These are phyloP conservation scores for Sinocyclocheilus rhinocerous DNA, from an alignment of 2,113 vertebrate genomes.

Conservation along the genomic window DNA sequence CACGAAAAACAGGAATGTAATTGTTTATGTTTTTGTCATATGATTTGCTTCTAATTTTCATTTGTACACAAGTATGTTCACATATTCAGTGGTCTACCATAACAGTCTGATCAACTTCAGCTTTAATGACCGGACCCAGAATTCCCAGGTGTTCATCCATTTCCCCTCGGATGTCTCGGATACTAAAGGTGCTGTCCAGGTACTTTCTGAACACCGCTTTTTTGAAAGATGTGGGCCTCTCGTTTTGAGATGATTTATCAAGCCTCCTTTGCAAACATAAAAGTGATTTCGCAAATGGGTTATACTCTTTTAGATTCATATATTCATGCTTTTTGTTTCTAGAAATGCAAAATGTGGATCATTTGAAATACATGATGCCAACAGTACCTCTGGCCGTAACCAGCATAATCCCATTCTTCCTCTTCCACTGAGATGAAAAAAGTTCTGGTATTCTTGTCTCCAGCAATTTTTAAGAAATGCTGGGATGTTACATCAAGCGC, in stretches of 20 bases:
- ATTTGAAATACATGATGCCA: not conserved
- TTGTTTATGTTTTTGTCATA: not conserved
- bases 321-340: not conserved
- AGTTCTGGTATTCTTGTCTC: constrained; percentile 72
- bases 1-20: constrained; percentile 34
- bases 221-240: constrained; percentile 71
- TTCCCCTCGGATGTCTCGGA: constrained; percentile 79
- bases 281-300: constrained; percentile 20
- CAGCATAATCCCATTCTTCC: constrained; percentile 87
- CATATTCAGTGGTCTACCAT: constrained; percentile 72
- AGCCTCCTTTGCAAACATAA: constrained; percentile 34
- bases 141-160: constrained; percentile 89
- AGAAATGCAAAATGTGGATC: not conserved
- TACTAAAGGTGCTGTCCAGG: constrained; percentile 82
- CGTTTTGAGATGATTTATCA: constrained; percentile 60
- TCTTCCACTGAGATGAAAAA: constrained; percentile 92
- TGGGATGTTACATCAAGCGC: constrained; percentile 73
- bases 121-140: constrained; percentile 90
- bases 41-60: not conserved
- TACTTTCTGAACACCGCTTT: constrained; percentile 90
- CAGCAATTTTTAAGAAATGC: constrained; percentile 76
- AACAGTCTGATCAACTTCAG: constrained; percentile 89
- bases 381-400: constrained; percentile 74
- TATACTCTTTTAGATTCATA: not conserved
- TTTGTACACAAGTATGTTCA: not conserved